These are phyloP conservation scores for Aeoliscus strigatus DNA, from an alignment of 2,797 vertebrate species.

Conservation along the genomic window DNA sequence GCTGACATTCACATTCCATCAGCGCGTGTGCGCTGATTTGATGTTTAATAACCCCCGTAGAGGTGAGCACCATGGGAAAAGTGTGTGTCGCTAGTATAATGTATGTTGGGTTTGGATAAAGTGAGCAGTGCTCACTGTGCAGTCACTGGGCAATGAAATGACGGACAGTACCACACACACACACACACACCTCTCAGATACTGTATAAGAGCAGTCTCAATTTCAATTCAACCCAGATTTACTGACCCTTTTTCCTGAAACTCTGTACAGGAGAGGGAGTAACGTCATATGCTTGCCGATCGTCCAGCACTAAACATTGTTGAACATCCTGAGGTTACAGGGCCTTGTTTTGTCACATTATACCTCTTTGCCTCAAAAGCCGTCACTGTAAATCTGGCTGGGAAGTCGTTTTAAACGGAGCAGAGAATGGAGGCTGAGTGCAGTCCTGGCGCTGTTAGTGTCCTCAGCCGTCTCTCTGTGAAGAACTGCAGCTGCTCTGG, in stretches of 20 bases:
- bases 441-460: slow-evolving; percentile 82
- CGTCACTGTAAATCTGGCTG: slow-evolving; percentile 86
- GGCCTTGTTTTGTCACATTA: slow-evolving; percentile 89
- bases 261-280: slow-evolving; percentile 61
- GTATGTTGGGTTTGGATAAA: too few relatives aligned
- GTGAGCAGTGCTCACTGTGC: too few relatives aligned
- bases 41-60: too few relatives aligned
- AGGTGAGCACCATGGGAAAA: too few relatives aligned
- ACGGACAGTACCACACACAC: too few relatives aligned
- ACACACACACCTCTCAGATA: slow-evolving; percentile 2
- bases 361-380: slow-evolving; percentile 91
- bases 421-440: slow-evolving; percentile 85
- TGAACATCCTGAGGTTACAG: slow-evolving; percentile 84
- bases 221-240: slow-evolving; percentile 62
- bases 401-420: slow-evolving; percentile 86
- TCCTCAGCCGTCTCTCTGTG: slow-evolving; percentile 72
- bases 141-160: too few relatives aligned
- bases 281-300: slow-evolving; percentile 66
- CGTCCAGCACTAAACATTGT: slow-evolving; percentile 70
- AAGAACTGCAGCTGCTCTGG: slow-evolving; percentile 88
- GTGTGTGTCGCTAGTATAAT: too few relatives aligned
- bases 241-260: slow-evolving; percentile 63
- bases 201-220: slow-evolving; percentile 30
- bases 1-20: slow-evolving; percentile 99
- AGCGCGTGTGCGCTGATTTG: too few relatives aligned